These are phyloP conservation scores for Syngnathus rostellatus DNA, from an alignment of 2,797 vertebrate genomes.

Conservation along the genomic window DNA sequence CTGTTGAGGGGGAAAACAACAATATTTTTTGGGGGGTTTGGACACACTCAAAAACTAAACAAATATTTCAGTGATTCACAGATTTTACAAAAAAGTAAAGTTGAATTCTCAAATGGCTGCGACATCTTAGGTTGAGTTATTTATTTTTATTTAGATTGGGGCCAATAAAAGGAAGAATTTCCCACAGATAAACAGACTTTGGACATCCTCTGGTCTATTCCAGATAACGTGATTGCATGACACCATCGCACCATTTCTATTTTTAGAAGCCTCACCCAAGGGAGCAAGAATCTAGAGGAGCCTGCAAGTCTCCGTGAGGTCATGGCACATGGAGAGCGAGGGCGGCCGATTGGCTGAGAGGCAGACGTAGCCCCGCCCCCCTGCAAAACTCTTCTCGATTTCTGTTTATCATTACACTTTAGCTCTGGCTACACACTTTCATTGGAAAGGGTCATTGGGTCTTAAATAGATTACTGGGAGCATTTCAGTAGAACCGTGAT, in stretches of 20 bases:
- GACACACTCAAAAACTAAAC: too few relatives aligned
- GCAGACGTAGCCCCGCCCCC: conserved; percentile 21
- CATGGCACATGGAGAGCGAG: conserved; percentile 21
- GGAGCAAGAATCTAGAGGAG: conserved; percentile 50
- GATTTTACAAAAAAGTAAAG: not conserved
- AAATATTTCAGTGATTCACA: conserved; percentile 35
- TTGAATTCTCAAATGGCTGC: not conserved
- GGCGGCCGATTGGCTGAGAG: conserved; percentile 14
- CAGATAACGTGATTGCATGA: conserved; percentile 17
- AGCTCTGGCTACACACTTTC: conserved; percentile 18
- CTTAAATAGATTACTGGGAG: too few relatives aligned
- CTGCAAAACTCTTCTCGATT: conserved; percentile 32
- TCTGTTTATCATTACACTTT: conserved; percentile 15
- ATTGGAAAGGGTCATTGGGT: not conserved
- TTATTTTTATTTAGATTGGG: not conserved
- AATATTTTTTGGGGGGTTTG: conserved; percentile 8
- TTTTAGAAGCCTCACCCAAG: conserved; percentile 24
- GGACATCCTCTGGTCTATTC: not conserved
- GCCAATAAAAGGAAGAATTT: not conserved
- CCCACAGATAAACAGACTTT: not conserved
- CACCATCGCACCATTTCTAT: conserved; percentile 23
- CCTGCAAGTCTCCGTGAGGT: conserved; percentile 54
- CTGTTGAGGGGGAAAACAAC: conserved; percentile 68
- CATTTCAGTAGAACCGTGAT: too few relatives aligned
- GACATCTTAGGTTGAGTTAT: not conserved